These are phyloP conservation scores for western clawed frog (Xenopus tropicalis) DNA, from an alignment of 2,113 vertebrate genomes.

Conservation along the genomic window UCB_Xtro_10.0 CM004443.2:33334001-33334500, in stretches of 20 bases:
- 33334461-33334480: conserved; percentile 42
- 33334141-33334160: neutral
- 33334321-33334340: neutral
- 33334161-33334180: no score
- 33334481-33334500: conserved; percentile 43
- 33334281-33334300: neutral
- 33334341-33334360: neutral
- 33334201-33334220: conserved; percentile 14
- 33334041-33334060: conserved; percentile 5
- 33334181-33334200: conserved; percentile 12
- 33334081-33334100: neutral
- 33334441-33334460: conserved; percentile 28
- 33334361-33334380: neutral
- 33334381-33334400: neutral
- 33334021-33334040: conserved; percentile 11
- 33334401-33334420: conserved; percentile 12
- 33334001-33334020: neutral
- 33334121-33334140: neutral
- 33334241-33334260: neutral
- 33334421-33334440: conserved; percentile 40
- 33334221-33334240: conserved; percentile 7
- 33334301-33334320: neutral
- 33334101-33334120: conserved; percentile 4
- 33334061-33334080: neutral
- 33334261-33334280: neutral